phyloP scores from a whole-genome alignment of 2,888 invertebrate species.

The Deilephila porcellus region DNA sequence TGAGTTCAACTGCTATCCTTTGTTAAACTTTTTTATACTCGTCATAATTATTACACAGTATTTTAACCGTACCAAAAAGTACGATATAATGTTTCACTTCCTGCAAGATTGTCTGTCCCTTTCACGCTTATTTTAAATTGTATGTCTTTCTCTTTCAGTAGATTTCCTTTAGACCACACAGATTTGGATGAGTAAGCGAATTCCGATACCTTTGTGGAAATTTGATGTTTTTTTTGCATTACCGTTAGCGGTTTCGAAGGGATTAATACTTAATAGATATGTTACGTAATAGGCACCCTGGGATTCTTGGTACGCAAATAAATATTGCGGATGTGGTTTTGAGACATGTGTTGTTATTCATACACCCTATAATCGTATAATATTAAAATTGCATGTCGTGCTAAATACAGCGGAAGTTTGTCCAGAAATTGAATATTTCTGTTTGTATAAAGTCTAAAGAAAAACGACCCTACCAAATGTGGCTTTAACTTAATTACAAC shows the following conservation, averaged over 20 bases:
- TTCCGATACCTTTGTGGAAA: constrained; percentile 32
- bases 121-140: neutral
- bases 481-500: too few species aligned
- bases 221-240: neutral
- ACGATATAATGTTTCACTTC: constrained; percentile 2
- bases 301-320: neutral
- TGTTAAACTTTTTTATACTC: neutral
- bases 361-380: too few species aligned
- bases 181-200: constrained; percentile 44
- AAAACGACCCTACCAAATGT: too few species aligned
- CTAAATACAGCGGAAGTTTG: too few species aligned
- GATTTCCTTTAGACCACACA: constrained; percentile 43
- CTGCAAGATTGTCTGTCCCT: neutral
- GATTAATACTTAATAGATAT: neutral
- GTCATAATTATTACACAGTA: neutral
- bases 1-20: too few species aligned
- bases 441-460: too few species aligned
- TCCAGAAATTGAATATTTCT: too few species aligned
- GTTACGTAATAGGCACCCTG: constrained; percentile 11
- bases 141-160: neutral
- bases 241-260: neutral
- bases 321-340: neutral
- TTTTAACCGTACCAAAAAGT: neutral
- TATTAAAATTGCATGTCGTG: too few species aligned
- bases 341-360: neutral